Percentiles rank a stretch among this genome's conserved stretches.
Evolutionary conservation across 2,113 vertebrate species (phyloP).

Genomic region (Bungarus multicinctus): DNA sequence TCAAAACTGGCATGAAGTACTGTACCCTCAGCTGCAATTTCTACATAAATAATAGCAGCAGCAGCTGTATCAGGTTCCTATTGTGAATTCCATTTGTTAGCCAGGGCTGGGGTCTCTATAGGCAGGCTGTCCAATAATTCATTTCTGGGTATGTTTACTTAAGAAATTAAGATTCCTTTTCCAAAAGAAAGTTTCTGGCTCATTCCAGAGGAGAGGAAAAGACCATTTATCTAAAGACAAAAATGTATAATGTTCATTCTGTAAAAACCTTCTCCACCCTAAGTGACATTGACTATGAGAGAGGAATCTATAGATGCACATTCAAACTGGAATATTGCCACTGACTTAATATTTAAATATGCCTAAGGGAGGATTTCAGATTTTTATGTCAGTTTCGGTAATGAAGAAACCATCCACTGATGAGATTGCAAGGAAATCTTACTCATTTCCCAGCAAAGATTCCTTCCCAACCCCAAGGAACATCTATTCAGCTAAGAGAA

Average conservation of each 20-base stretch:
- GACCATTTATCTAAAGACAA: constrained; percentile 30
- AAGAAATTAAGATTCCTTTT: constrained; percentile 3
- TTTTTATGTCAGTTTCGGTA: constrained; percentile 27
- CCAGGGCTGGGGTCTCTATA: background rate
- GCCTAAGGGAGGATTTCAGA: constrained; percentile 31
- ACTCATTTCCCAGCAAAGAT: constrained; percentile 12
- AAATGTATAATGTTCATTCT: constrained; percentile 25
- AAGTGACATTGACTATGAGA: background rate
- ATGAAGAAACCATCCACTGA: constrained; percentile 24
- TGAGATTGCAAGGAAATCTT: background rate
- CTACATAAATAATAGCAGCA: background rate
- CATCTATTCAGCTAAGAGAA: background rate
- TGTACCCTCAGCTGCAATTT: background rate
- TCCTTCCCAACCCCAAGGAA: background rate
- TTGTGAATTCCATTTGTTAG: background rate
- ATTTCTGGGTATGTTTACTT: background rate
- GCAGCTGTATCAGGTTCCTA: background rate
- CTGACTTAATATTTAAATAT: constrained; percentile 37
- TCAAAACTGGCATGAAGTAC: background rate
- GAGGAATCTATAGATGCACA: constrained; percentile 5
- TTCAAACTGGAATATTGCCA: constrained; percentile 13
- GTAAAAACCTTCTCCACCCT: constrained; percentile 34
- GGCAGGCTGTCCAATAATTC: background rate
- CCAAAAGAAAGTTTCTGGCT: constrained; percentile 20
- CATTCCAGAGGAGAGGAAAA: constrained; percentile 31